Evolutionary conservation across 2,888 invertebrate genomes (phyloP), one percentile per base, ranked within the genome.

Genomic region (Alsophila aescularia): DNA sequence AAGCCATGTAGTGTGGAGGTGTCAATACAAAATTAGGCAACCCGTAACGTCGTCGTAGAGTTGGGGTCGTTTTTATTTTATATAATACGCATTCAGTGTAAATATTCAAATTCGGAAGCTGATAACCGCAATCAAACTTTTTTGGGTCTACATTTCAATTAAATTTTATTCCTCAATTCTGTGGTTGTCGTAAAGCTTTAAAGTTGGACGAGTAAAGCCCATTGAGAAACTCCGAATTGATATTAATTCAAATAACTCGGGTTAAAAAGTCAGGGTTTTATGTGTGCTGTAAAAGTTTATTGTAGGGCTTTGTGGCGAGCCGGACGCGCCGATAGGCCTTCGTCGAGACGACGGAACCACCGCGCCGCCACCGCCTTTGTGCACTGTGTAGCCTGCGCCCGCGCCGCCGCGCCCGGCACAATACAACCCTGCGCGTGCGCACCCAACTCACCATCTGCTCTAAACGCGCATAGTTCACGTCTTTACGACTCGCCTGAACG

Each of bases 251-350:
- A 91, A 91, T 91, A 91, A 90, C 86, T 90, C 81, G 81, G 91
- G 90, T 90, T 90, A 91, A 91, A 91, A 91, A 91, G 90, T 90
- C 90, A 81, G 90, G 90, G 87, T 91, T 91, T 91, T 91, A 91
- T 91, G 87, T 79, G 81, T 69, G 91, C 75, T 90, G 89, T 91
- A 91, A 91, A 91, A 87, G 83, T 91, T 91, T 91, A 91, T 91
- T 86, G 85, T 81, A 74, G 90, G 88, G 83, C 90, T 91, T 91
- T 91, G 90, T 91, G 87, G 87, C 78, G 79, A 85, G 83, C 82
- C 87, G 89, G 87, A 85, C 87, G 87, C 85, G 90, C 87, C 90
- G 90, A 85, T 86, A 80, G 85, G 81, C 81, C 81, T 72, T 75
- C 75, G 60, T 61, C 70, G 73, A 79, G 55, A 37, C 77, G 84